Conservation (phyloP, 2,113 vertebrate species). For the Macaca mulatta region DNA sequence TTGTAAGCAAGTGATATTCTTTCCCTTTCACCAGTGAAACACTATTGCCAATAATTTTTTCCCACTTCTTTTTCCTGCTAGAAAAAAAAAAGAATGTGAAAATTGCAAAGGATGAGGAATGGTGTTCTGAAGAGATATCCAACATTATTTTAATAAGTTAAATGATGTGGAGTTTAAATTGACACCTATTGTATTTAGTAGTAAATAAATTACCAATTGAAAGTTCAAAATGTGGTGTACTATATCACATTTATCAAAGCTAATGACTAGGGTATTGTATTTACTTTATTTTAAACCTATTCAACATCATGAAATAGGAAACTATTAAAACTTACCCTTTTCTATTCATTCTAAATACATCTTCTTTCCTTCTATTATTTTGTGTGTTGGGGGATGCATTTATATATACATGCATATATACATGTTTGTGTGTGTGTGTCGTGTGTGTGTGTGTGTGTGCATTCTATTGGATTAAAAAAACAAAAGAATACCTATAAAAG, state of each 20-base stretch:
- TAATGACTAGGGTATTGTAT: not conserved
- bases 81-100: not conserved
- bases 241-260: not conserved
- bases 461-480: not conserved
- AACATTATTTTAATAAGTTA: not conserved
- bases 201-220: not conserved
- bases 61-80: not conserved
- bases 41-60: not conserved
- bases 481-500: not conserved
- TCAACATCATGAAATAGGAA: conserved; percentile 30
- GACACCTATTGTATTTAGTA: not conserved
- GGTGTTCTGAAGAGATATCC: not conserved
- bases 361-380: conserved; percentile 36
- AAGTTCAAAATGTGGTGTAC: not conserved
- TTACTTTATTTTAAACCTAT: not conserved
- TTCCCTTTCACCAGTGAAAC: not conserved
- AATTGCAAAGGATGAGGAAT: accelerated
- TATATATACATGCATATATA: not conserved
- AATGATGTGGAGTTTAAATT: not conserved
- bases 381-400: not conserved
- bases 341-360: not conserved
- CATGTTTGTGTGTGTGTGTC: too few species aligned
- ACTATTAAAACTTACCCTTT: not conserved
- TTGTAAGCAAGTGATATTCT: not conserved
- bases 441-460: too few species aligned